Conservation (phyloP, 2,797 vertebrate species). For the Poeciliopsis paucimaculata region DNA sequence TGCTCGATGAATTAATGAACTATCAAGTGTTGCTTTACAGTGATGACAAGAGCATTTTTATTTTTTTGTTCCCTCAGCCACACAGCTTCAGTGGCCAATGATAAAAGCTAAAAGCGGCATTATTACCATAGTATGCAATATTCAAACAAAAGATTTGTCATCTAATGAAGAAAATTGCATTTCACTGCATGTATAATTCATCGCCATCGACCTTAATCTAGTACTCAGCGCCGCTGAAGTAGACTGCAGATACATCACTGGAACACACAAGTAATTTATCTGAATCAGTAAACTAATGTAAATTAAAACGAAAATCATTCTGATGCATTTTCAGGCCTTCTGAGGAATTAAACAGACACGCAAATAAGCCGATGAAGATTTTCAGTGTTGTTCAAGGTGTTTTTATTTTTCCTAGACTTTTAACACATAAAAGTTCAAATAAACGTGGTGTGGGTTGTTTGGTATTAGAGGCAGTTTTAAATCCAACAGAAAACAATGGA, state of each 20-base stretch:
- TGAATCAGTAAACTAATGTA: conserved; percentile 61
- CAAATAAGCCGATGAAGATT: neutral
- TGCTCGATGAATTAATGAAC: conserved; percentile 71
- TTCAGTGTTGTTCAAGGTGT: neutral
- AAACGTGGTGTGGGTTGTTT: neutral
- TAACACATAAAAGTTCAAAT: neutral
- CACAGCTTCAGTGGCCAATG: conserved; percentile 58
- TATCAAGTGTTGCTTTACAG: conserved; percentile 61
- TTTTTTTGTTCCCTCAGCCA: conserved; percentile 17
- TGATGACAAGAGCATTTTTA: conserved; percentile 65
- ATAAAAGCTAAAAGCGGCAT: conserved; percentile 77
- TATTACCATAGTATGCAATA: conserved; percentile 79
- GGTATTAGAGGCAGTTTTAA: neutral
- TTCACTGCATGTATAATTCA: conserved; percentile 78
- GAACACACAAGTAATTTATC: conserved; percentile 64
- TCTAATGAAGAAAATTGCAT: conserved; percentile 82
- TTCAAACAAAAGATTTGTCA: conserved; percentile 80
- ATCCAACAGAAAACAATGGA: neutral
- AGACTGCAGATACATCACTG: conserved; percentile 67
- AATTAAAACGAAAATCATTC: conserved; percentile 51
- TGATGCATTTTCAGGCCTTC: conserved; percentile 17
- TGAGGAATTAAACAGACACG: neutral
- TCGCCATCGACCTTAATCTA: conserved; percentile 74
- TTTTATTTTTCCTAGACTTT: neutral
- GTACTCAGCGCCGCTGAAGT: conserved; percentile 56